phyloP scores from a whole-genome alignment of 2,888 invertebrate genomes.

The Cryptus viduatorius region DNA sequence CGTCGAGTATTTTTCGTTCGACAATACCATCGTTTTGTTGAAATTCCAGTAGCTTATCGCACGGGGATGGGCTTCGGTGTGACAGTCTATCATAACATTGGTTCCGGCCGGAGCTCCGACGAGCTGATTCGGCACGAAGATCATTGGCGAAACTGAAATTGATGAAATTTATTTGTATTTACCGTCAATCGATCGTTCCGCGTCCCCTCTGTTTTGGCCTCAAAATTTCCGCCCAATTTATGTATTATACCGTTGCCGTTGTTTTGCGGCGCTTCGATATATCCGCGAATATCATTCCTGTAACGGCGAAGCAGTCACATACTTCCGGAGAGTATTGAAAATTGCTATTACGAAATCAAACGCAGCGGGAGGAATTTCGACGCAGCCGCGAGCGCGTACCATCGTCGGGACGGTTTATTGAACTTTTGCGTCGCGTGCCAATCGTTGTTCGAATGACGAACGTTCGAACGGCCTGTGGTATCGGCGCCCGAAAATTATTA shows the following conservation, averaged over 20 bases:
- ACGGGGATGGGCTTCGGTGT: constrained; percentile 96
- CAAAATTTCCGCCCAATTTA: too few species aligned
- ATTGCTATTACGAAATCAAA: constrained; percentile 52
- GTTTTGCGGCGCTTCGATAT: too few species aligned
- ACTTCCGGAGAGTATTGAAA: constrained; percentile 9
- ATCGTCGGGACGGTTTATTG: constrained; percentile 21
- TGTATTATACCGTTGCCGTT: too few species aligned
- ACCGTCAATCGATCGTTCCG: too few species aligned
- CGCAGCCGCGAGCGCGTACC: neutral
- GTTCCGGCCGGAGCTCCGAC: constrained; percentile 96
- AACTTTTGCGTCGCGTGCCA: constrained; percentile 38
- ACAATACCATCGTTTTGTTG: constrained; percentile 95
- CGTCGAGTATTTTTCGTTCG: constrained; percentile 94
- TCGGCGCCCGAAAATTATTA: constrained; percentile 4
- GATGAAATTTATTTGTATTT: neutral
- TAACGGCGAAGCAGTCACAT: neutral
- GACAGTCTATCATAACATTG: constrained; percentile 96
- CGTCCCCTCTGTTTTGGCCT: too few species aligned
- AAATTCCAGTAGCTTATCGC: constrained; percentile 97
- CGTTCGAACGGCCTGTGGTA: constrained; percentile 3
- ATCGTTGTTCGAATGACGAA: constrained; percentile 42
- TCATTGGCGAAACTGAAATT: constrained; percentile 95
- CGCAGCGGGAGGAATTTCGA: constrained; percentile 31
- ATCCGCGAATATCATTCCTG: too few species aligned
- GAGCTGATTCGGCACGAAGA: constrained; percentile 97